Base-by-base conservation (phyloP, 2,797 vertebrate species). In the Hoplostethus atlanticus region DNA sequence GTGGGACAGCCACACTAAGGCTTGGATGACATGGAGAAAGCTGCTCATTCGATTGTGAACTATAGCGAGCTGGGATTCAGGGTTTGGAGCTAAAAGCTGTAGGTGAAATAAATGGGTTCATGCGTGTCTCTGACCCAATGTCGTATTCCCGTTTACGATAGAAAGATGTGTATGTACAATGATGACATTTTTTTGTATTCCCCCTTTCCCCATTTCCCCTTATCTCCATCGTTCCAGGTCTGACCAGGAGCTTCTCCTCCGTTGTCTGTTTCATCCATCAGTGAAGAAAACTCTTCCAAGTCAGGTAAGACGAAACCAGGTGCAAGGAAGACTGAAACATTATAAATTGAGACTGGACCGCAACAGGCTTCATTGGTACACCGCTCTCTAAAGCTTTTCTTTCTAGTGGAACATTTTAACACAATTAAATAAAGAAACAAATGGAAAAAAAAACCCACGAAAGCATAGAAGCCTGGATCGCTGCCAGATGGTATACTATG, bases 161-260 rank as follows among this genome's bases (percentile, higher is more conserved):
- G 40, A 42, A 9, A 38, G 40, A 42, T 9, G 11, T n/a, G 56
- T 52, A 7, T 42, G 13, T 60, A 30, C 1, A 47, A 3, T 34
- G 15, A 17, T 60, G 28, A n/a, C 17, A 4, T 65, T 66, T 31
- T 17, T 2, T 58, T 9, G 25, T 28, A 31, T 57, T 57, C 5
- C 57, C 10, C 12, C 15, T 66, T 12, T 60, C 65, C 65, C 12
- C 21, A 21, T 53, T 5, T 7, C 16, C 6, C 42, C 68, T 2
- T 60, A 30, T 25, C 40, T 55, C 38, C 50, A 21, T 44, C 13
- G 15, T 7, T 28, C 16, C 68, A 91, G 86, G 74, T 86, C 78
- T 78, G 77, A 84, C 64, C 64, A 74, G 73, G 88, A 66, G n/a
- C 80, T 62, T 63, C 52, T 36, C 11, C 74, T 38, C 30, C 2